phyloP scores from a whole-genome alignment of 2,888 invertebrate species.

The Cheilosia soror region DNA sequence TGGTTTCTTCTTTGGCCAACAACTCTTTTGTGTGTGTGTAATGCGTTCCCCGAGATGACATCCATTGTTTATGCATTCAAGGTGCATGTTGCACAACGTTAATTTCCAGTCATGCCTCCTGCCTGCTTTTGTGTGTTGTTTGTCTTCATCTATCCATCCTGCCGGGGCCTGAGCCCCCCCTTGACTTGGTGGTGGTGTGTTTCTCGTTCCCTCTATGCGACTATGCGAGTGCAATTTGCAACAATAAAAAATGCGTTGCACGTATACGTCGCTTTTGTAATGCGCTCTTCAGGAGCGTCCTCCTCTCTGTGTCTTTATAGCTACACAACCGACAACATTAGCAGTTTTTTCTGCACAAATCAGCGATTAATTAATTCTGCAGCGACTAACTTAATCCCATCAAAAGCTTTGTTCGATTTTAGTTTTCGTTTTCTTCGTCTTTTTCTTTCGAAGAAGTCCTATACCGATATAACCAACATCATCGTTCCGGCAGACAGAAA shows the following conservation, averaged over 20 bases:
- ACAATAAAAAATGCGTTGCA: conserved; percentile 56
- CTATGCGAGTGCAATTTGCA: conserved; percentile 21
- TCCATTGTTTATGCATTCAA: conserved; percentile 73
- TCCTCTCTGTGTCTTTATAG: background rate
- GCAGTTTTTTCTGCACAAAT: conserved; percentile 27
- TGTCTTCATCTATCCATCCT: conserved; percentile 23
- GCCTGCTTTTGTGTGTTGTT: conserved; percentile 11
- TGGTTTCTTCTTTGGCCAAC: conserved; percentile 49
- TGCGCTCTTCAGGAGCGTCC: conserved; percentile 17
- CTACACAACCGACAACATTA: background rate
- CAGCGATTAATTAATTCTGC: conserved; percentile 55
- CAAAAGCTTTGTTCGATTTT: conserved; percentile 24
- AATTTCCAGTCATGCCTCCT: conserved; percentile 67
- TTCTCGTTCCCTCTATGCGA: no score
- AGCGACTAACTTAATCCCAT: conserved; percentile 43
- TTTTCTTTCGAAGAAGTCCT: conserved; percentile 2
- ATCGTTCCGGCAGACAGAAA: conserved; percentile 1
- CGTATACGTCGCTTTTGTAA: conserved; percentile 36
- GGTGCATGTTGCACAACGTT: conserved; percentile 74
- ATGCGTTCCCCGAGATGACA: conserved; percentile 65
- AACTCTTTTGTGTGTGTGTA: conserved; percentile 47
- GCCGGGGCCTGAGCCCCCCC: background rate
- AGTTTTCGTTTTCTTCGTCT: background rate
- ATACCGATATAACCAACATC: background rate
- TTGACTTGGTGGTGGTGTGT: background rate